Evolutionary conservation across 2,888 invertebrate species (phyloP).

Genomic region (Pharmacophagus antenor): DNA sequence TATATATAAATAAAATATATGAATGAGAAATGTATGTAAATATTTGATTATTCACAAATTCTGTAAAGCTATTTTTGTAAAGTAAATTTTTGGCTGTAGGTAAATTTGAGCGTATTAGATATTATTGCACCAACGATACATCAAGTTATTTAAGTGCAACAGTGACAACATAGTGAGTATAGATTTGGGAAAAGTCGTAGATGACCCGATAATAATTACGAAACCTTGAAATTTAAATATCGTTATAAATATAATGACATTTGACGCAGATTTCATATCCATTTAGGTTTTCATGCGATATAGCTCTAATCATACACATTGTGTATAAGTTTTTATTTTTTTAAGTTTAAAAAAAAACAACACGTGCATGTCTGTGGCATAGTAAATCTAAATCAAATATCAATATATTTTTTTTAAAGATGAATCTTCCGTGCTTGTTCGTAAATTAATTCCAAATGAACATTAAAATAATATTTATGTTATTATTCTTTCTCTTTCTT

Average conservation of each 20-base stretch:
- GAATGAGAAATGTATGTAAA: too few species aligned
- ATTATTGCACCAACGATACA: too few species aligned
- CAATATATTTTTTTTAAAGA: neutral
- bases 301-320: neutral
- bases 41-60: too few species aligned
- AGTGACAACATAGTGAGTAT: neutral
- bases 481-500: neutral
- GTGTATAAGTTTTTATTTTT: too few species aligned
- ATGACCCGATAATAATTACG: conserved; percentile 10
- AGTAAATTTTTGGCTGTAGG: too few species aligned
- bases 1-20: too few species aligned
- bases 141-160: neutral
- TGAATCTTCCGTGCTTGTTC: neutral
- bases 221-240: conserved; percentile 22
- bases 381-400: neutral
- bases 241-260: conserved; percentile 8
- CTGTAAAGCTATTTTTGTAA: too few species aligned
- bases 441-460: neutral
- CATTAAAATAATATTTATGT: neutral
- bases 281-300: neutral
- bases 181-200: conserved; percentile 26
- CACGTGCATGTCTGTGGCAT: neutral
- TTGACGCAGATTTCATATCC: conserved; percentile 11
- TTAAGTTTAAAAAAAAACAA: neutral
- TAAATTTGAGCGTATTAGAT: too few species aligned